Base-by-base conservation (phyloP, 1,140 invertebrate genomes). In the Macrotrachela quadricornifera region DNA sequence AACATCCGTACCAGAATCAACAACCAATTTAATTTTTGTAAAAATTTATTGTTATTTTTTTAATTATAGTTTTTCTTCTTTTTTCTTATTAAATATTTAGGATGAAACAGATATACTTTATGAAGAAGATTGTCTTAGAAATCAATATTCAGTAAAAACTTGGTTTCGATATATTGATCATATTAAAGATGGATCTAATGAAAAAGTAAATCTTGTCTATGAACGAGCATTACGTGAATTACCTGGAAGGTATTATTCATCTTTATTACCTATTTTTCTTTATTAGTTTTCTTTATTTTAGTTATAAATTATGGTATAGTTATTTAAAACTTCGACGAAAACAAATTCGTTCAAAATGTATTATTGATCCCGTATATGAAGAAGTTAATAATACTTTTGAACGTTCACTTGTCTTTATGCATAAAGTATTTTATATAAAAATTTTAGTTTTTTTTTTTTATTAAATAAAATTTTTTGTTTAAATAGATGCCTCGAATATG, bases 161-260 rank as follows among this genome's bases (percentile, higher is more conserved):
- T 97, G 92, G 92, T 75, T 94, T 21, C 75, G 91, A 44, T 97
- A 96, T 63, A 87, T 96, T 49, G 88, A 95, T 58, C 85, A 91
- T 66, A 30, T 30, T 8, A 30, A 30, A 30, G 21, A 30, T 4
- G 21, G 21, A 30, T 8, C 8, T 30, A 30, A 30, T 30, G 21
- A 30, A 30, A 87, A 30, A 30, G 77, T 94, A 6, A 92, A 92
- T 68, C 74, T 88, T 57, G 80, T 96, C 14, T 97, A 88, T 72
- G 91, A 97, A 71, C 75, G 92, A 63, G 86, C 91, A 14, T 65
- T 97, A 0, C 91, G 91, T 68, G 83, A 96, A 68, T 70, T 97
- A 40, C 91, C 92, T 14, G 90, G 91, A 62, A 80, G 77, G 77
- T 79, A 66, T 57, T 50, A 17, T 9, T 30, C 10, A 30, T 30